Conservation (phyloP, 2,797 vertebrate genomes). For the Lycodopsis pacificus region DNA sequence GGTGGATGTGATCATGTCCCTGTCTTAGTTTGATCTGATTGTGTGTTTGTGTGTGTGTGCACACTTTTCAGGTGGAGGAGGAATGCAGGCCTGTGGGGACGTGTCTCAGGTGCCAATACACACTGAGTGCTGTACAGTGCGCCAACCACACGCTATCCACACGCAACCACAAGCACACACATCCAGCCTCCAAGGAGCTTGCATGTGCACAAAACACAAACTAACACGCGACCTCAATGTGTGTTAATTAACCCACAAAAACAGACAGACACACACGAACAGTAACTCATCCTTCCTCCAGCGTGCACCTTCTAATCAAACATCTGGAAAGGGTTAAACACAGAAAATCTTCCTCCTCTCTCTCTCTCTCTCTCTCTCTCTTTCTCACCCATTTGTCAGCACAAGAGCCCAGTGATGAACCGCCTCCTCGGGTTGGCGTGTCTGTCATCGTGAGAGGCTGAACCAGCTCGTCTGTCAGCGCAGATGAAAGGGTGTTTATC, state of each 20-base stretch:
- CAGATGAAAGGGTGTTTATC: constrained; percentile 74
- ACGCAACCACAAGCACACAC: constrained; percentile 6
- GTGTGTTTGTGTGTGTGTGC: constrained; percentile 8
- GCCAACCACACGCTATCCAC: constrained; percentile 35
- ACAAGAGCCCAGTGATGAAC: constrained; percentile 59
- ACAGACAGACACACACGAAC: constrained; percentile 19
- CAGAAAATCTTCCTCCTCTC: constrained; percentile 42
- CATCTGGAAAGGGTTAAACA: constrained; percentile 79
- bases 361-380: constrained; percentile 5
- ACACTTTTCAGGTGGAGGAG: constrained; percentile 55
- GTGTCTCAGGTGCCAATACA: constrained; percentile 60
- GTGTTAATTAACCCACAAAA: constrained; percentile 36
- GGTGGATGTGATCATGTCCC: constrained; percentile 1
- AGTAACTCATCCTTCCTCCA: constrained; percentile 66
- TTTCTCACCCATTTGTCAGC: constrained; percentile 40
- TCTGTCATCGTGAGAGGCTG: constrained; percentile 75
- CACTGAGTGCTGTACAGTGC: constrained; percentile 25
- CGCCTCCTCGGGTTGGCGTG: constrained; percentile 53
- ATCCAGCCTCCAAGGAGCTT: not conserved
- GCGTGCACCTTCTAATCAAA: constrained; percentile 81
- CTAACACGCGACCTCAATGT: constrained; percentile 22
- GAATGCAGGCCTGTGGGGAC: constrained; percentile 76
- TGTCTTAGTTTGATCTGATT: constrained; percentile 16
- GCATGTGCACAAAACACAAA: constrained; percentile 15
- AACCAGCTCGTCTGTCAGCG: constrained; percentile 73